Evolutionary conservation across 2,888 invertebrate genomes (phyloP), one percentile per base, ranked within the genome.

Genomic region (Scaptomyza reducta): DNA sequence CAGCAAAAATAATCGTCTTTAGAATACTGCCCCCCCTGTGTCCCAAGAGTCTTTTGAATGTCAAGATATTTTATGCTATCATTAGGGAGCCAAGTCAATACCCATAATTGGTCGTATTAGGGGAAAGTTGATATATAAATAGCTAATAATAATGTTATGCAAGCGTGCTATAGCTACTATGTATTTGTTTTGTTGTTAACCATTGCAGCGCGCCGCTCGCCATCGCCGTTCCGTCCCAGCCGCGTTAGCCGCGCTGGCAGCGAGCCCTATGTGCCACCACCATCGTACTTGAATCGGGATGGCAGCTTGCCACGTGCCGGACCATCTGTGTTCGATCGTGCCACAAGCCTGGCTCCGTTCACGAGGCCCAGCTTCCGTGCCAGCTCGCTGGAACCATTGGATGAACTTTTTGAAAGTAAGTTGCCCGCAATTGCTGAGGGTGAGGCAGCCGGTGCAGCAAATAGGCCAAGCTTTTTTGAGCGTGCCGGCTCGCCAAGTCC

Each of bases 401-500:
- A 87, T 79, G 90, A 90, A 84, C 88, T 89, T 74, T 90, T 90
- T 88, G 81, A 90, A 87, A 90, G 90, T 91, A 91, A 91, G 91
- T 81, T 77, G 73, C 85, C 85, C 56, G 72, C 77, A 62, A 70
- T 77, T 58, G 68, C 77, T 65, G 84, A 75, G 76, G 78, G 80
- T 66, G 75, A 55, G 68, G 67, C 70, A 69, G 76, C 63, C 71
- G 51, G 35, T 14, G 73, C 77, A 44, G 70, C 74, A 46, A 47
- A 44, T 46, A 74, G 87, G 74, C 86, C 82, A 63, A 86, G 76
- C 65, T 54, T 80, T 77, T 90, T 90, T 82, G 89, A 89, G 88
- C 92, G 93, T 93, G 93, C 94, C 93, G 92, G 93, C 93, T 95
- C 95, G 74, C 95, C 95, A 85, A 89, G 90, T 87, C 90, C 90